phyloP scores from a whole-genome alignment of 2,113 vertebrate species.

The Tragelaphus buxtoni region DNA sequence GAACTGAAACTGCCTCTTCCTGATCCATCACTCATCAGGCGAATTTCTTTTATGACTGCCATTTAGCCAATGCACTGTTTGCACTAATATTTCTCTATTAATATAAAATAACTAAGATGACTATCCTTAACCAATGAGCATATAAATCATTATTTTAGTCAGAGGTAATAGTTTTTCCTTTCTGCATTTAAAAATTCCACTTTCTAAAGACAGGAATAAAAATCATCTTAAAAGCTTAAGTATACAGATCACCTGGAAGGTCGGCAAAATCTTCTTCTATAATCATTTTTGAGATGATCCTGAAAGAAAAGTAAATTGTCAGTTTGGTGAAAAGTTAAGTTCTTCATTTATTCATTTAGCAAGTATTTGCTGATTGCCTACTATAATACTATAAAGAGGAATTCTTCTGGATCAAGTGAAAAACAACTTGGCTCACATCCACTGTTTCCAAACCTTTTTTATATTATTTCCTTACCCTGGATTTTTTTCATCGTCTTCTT shows the following conservation, averaged over 20 bases:
- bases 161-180: background rate
- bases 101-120: slow-evolving; percentile 10
- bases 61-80: background rate
- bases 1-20: background rate
- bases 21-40: background rate
- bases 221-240: slow-evolving; percentile 12
- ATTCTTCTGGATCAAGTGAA: background rate
- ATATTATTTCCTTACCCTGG: background rate
- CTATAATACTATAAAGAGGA: background rate
- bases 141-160: background rate
- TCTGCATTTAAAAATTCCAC: slow-evolving; percentile 31
- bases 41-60: slow-evolving; percentile 10
- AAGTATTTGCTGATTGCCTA: background rate
- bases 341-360: background rate
- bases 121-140: background rate
- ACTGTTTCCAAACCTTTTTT: background rate
- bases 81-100: slow-evolving; percentile 26
- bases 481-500: background rate
- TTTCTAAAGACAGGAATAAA: background rate
- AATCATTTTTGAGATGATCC: slow-evolving; percentile 76
- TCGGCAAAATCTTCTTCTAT: slow-evolving; percentile 80
- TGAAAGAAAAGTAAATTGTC: slow-evolving; percentile 60
- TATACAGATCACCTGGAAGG: slow-evolving; percentile 55
- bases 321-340: background rate
- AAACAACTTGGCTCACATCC: background rate